phyloP scores from a whole-genome alignment of 2,113 vertebrate genomes.

The Plecturocebus donacophilus region DNA sequence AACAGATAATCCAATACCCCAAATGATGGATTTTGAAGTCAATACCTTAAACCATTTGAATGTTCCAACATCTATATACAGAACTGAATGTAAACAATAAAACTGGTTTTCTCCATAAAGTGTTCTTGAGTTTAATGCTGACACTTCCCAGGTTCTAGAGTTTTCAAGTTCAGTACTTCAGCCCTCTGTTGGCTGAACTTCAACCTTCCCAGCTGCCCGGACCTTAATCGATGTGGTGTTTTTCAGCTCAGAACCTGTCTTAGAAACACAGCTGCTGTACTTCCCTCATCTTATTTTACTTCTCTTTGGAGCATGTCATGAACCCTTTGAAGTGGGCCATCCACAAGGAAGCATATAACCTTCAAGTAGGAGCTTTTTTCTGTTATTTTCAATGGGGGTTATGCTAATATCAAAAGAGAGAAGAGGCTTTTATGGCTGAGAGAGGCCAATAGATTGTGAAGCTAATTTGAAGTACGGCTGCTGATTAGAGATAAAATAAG shows the following conservation, averaged over 20 bases:
- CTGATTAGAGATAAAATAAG: slow-evolving; percentile 68
- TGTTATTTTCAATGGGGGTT: slow-evolving; percentile 16
- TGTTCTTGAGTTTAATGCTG: slow-evolving; percentile 35
- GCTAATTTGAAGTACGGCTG: slow-evolving; percentile 62
- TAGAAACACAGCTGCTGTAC: neutral
- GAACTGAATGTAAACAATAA: neutral
- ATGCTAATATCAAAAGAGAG: slow-evolving; percentile 39
- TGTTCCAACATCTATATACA: neutral
- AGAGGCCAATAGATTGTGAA: slow-evolving; percentile 51
- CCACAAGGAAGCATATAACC: neutral
- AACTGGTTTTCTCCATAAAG: neutral
- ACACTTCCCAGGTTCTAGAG: neutral
- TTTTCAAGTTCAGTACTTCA: slow-evolving; percentile 62
- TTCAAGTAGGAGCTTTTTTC: neutral
- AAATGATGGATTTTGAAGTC: neutral
- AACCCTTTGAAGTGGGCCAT: neutral
- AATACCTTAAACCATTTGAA: neutral
- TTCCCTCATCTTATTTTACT: neutral
- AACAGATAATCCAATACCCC: neutral
- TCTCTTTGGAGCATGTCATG: neutral
- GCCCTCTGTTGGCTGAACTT: slow-evolving; percentile 9
- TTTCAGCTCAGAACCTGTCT: neutral
- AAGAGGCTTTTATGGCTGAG: slow-evolving; percentile 46
- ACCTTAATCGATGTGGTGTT: neutral
- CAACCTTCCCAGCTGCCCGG: neutral